Conservation (phyloP, 1,140 invertebrate species). For the Drosophila leontia region DNA sequence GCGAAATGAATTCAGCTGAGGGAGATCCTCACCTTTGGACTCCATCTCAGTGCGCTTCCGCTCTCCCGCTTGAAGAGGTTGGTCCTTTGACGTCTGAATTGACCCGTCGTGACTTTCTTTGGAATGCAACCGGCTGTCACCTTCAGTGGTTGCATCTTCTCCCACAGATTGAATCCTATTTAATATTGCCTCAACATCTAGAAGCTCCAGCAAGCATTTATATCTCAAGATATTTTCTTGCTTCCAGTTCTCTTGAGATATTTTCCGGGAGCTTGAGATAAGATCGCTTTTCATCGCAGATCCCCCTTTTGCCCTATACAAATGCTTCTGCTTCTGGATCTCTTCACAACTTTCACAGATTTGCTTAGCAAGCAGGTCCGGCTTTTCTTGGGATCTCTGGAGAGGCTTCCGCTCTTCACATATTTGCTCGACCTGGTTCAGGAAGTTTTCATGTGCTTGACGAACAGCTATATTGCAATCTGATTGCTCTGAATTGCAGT, state of each 20-base stretch:
- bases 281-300: no score
- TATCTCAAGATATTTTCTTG: background rate
- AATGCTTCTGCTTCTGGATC: no score
- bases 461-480: no score
- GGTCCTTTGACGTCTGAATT: background rate
- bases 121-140: accelerated
- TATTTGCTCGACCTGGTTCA: no score
- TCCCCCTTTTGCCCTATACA: no score
- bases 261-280: background rate
- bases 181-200: background rate
- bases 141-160: background rate
- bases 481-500: no score
- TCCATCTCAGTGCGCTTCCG: background rate
- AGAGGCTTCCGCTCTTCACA: no score
- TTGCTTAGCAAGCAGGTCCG: no score
- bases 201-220: background rate
- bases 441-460: no score
- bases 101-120: background rate
- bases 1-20: background rate
- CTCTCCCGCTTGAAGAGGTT: no score
- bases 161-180: background rate
- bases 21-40: background rate
- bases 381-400: no score
- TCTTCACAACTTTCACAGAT: no score
- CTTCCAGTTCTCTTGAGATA: background rate